A percentile compares a stretch with the other conserved stretches of the same genome.
Conservation (phyloP, 2,888 invertebrate genomes). For the Rapana venosa region DNA sequence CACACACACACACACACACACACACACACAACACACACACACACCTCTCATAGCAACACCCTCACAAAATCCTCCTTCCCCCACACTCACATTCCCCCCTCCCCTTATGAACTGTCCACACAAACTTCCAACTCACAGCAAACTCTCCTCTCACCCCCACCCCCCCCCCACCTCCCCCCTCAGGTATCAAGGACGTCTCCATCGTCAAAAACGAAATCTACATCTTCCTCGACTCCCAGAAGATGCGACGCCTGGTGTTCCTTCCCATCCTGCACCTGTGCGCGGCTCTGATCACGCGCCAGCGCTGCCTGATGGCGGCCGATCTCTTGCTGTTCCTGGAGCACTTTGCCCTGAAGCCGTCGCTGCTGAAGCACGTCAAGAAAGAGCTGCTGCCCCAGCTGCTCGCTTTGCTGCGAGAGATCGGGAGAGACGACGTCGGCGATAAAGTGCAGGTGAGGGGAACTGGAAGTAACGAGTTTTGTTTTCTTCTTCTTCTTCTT, state of each 20-base stretch:
- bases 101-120: no score
- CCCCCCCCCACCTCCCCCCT: background rate
- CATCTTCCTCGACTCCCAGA: slow-evolving; percentile 58
- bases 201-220: slow-evolving; percentile 57
- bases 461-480: background rate
- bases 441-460: slow-evolving; percentile 32
- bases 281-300: slow-evolving; percentile 38
- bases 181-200: slow-evolving; percentile 37
- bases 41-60: no score
- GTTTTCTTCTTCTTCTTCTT: no score
- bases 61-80: no score
- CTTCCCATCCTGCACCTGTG: slow-evolving; percentile 54
- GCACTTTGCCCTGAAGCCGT: slow-evolving; percentile 41
- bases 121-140: no score
- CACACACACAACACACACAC: background rate
- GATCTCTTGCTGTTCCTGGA: slow-evolving; percentile 45
- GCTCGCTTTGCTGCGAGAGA: slow-evolving; percentile 16
- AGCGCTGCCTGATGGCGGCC: slow-evolving; percentile 45
- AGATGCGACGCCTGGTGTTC: slow-evolving; percentile 61
- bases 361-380: slow-evolving; percentile 48
- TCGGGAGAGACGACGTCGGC: background rate
- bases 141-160: background rate
- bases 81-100: no score
- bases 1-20: background rate
- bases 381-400: slow-evolving; percentile 44